Evolutionary conservation across 1,140 invertebrate species (phyloP).

Genomic region (Ceratina calcarata): DNA sequence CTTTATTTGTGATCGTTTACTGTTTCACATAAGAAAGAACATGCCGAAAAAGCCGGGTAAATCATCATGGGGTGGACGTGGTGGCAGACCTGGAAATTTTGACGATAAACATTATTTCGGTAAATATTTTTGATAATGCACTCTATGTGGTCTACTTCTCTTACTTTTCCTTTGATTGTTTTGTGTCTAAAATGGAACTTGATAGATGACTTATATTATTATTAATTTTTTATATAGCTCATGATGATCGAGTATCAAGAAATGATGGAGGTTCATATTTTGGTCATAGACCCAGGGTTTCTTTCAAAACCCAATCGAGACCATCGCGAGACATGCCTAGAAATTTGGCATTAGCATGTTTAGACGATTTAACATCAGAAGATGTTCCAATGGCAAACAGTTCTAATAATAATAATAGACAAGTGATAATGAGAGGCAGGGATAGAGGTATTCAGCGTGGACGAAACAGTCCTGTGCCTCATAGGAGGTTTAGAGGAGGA

Average conservation of each 20-base stretch:
- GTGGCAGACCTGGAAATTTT: conserved; percentile 19
- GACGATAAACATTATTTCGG: conserved; percentile 64
- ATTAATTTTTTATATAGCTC: conserved; percentile 50
- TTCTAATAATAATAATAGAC: conserved; percentile 61
- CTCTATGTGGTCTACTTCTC: background rate
- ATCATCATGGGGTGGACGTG: conserved; percentile 44
- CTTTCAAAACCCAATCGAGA: conserved; percentile 64
- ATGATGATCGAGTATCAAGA: conserved; percentile 66
- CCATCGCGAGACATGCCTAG: background rate
- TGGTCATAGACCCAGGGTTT: conserved; percentile 62
- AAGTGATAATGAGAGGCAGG: conserved; percentile 50
- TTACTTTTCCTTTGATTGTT: background rate
- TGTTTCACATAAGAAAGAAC: background rate
- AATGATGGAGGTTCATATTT: conserved; percentile 22
- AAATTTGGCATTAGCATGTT: conserved; percentile 4
- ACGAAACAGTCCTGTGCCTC: conserved; percentile 66
- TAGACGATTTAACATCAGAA: conserved; percentile 56
- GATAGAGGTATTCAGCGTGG: conserved; percentile 53
- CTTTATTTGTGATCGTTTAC: conserved; percentile 3
- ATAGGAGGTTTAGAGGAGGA: conserved; percentile 47
- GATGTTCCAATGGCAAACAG: conserved; percentile 67
- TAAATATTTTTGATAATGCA: conserved; percentile 19
- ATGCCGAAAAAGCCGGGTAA: conserved; percentile 64
- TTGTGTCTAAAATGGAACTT: too few relatives aligned
- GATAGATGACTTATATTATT: too few relatives aligned